Conservation (phyloP, 2,113 vertebrate species). For the Australoheros scitulus region DNA sequence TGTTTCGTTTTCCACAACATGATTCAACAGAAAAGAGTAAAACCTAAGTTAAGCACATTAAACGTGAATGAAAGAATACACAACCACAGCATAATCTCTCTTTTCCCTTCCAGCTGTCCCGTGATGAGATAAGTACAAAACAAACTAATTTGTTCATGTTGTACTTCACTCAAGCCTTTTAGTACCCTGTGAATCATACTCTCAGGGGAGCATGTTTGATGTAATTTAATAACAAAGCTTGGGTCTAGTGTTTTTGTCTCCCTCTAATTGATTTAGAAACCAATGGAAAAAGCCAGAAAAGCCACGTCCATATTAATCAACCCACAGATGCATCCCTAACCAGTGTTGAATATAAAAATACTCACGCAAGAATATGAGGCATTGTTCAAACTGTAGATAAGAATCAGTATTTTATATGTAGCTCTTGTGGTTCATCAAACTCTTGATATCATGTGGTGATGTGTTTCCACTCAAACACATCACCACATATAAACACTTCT, state of each 20-base stretch:
- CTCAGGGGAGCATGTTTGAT: conserved; percentile 56
- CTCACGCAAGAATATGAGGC: neutral
- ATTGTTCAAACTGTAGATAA: neutral
- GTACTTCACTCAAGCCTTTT: conserved; percentile 55
- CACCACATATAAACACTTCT: neutral
- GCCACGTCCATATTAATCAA: conserved; percentile 77
- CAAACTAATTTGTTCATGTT: conserved; percentile 68
- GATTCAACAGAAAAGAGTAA: conserved; percentile 31
- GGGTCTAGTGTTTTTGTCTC: conserved; percentile 70
- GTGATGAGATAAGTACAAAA: conserved; percentile 61
- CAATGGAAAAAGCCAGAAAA: conserved; percentile 61
- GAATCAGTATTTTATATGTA: neutral
- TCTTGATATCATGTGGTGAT: neutral
- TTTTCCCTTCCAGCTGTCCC: conserved; percentile 29
- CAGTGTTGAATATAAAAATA: neutral
- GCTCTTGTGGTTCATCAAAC: neutral
- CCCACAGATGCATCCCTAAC: conserved; percentile 36
- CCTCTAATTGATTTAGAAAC: conserved; percentile 84
- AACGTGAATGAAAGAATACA: conserved; percentile 49
- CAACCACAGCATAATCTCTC: conserved; percentile 25
- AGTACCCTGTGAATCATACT: conserved; percentile 66
- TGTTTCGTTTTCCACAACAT: conserved; percentile 1
- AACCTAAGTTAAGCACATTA: conserved; percentile 46
- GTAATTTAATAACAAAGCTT: conserved; percentile 74
- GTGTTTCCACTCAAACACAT: neutral